phyloP scores from a whole-genome alignment of 1,140 invertebrate species.

The Ceratina calcarata region DNA sequence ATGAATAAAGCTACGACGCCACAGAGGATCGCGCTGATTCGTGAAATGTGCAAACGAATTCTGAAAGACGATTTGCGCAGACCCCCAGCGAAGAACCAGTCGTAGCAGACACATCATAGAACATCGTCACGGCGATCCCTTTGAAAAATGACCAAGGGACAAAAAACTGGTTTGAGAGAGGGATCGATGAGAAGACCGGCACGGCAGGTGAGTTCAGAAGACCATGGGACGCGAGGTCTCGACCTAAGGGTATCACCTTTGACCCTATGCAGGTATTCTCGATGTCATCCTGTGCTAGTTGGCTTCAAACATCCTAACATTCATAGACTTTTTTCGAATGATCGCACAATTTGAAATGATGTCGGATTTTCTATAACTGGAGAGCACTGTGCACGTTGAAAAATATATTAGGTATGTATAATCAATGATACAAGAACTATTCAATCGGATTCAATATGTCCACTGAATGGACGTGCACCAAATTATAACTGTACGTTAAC shows the following conservation, averaged over 20 bases:
- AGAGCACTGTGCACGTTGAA: too few species aligned
- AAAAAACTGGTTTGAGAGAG: conserved; percentile 45
- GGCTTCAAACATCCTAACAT: not conserved
- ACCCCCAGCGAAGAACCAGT: conserved; percentile 71
- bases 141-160: conserved; percentile 5
- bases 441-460: not conserved
- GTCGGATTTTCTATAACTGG: too few species aligned
- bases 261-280: conserved; percentile 64
- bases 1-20: conserved; percentile 71
- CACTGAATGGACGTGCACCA: not conserved
- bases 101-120: conserved; percentile 42
- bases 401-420: too few species aligned
- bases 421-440: too few species aligned
- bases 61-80: not conserved
- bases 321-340: too few species aligned
- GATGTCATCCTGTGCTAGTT: not conserved
- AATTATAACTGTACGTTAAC: not conserved
- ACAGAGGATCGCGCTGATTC: conserved; percentile 23
- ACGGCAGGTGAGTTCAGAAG: conserved; percentile 62
- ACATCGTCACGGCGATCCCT: not conserved
- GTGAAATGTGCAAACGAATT: conserved; percentile 40
- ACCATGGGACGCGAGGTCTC: conserved; percentile 50
- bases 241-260: conserved; percentile 67
- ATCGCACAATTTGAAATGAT: too few species aligned
- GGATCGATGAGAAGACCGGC: conserved; percentile 25